Percentiles rank a stretch among this genome's conserved stretches.
phyloP scores from a whole-genome alignment of 2,113 vertebrate species.

The Pangasianodon gigas region DNA sequence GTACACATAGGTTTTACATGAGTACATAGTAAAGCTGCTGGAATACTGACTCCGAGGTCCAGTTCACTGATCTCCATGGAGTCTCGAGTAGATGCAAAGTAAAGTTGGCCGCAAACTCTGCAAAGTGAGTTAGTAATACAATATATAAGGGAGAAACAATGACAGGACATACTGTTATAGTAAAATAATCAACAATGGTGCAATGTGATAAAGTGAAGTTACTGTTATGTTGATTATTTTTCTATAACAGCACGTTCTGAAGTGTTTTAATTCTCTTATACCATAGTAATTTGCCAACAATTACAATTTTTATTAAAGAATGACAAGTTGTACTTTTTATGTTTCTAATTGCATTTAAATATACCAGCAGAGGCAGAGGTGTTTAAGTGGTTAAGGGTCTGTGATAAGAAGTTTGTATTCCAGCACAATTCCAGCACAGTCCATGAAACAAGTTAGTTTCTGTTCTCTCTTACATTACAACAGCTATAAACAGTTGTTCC shows the following conservation, averaged over 20 bases:
- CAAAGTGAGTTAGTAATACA: background rate
- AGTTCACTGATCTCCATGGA: slow-evolving; percentile 63
- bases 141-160: background rate
- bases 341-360: background rate
- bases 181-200: background rate
- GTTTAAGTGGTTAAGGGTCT: background rate
- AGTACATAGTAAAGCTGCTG: background rate
- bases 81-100: slow-evolving; percentile 5
- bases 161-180: background rate
- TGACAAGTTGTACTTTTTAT: background rate
- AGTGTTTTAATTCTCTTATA: background rate
- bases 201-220: background rate
- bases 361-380: background rate
- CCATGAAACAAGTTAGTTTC: background rate
- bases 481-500: background rate
- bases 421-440: background rate
- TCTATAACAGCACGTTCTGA: background rate
- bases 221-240: background rate
- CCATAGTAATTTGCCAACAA: background rate
- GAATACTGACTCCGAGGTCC: slow-evolving; percentile 66
- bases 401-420: background rate
- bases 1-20: background rate
- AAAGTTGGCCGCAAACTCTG: background rate
- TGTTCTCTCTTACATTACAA: background rate
- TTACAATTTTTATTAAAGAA: background rate